Evolutionary conservation across 2,797 vertebrate species (phyloP).

Genomic region (Myiothlypis coronata): DNA sequence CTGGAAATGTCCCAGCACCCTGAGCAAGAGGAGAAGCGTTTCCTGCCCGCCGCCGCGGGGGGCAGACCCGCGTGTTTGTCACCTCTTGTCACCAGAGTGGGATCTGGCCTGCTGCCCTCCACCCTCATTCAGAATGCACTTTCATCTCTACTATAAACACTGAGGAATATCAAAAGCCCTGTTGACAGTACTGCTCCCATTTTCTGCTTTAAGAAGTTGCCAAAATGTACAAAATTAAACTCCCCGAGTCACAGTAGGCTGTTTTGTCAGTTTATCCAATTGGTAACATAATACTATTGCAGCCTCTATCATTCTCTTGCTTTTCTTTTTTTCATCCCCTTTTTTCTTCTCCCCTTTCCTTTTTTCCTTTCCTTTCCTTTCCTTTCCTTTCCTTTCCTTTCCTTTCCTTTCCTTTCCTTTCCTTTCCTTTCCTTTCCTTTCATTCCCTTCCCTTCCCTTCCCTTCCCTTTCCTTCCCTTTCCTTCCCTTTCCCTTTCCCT

Average conservation of each 20-base stretch:
- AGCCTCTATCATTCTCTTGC: conserved; percentile 39
- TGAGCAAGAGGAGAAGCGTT: conserved; percentile 7
- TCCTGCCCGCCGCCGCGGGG: background rate
- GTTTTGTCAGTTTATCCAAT: conserved; percentile 69
- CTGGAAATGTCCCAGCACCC: background rate
- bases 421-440: too few species aligned
- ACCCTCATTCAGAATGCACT: conserved; percentile 60
- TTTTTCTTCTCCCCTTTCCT: accelerated
- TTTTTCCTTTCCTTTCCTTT: too few species aligned
- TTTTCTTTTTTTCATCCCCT: background rate
- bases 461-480: too few species aligned
- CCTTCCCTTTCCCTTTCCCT: too few species aligned
- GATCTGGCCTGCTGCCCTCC: conserved; percentile 44
- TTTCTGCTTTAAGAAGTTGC: conserved; percentile 68
- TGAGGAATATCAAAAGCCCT: conserved; percentile 53
- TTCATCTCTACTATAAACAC: conserved; percentile 70
- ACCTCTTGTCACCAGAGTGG: conserved; percentile 50
- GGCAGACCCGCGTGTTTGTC: conserved; percentile 28
- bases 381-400: too few species aligned
- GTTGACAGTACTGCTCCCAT: conserved; percentile 60
- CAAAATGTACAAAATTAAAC: conserved; percentile 70
- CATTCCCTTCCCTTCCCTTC: too few species aligned
- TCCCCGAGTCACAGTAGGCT: conserved; percentile 46
- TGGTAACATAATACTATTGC: conserved; percentile 60
- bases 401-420: too few species aligned